Percentiles rank a stretch among this genome's conserved stretches.
These are phyloP conservation scores for Polypedilum pembai DNA, from an alignment of 1,140 invertebrate species.

Conservation along the genomic window DNA sequence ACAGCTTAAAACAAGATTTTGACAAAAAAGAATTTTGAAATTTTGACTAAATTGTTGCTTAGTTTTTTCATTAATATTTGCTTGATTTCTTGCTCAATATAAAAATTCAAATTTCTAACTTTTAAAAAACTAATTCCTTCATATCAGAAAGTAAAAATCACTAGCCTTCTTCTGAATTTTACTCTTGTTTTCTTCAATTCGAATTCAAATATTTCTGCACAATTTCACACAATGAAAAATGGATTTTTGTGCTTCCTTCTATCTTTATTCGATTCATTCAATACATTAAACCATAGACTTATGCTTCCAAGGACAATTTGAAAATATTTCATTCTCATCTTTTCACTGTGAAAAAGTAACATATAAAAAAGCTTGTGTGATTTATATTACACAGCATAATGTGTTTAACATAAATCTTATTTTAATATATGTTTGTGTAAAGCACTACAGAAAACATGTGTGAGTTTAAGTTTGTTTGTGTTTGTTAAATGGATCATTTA, in stretches of 20 bases:
- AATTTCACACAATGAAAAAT: conserved; percentile 19
- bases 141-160: no score
- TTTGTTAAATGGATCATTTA: neutral
- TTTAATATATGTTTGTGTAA: conserved; percentile 19
- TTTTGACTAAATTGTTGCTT: no score
- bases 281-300: neutral
- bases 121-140: no score
- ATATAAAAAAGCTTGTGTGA: neutral
- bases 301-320: neutral
- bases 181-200: neutral
- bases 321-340: neutral
- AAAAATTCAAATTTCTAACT: no score
- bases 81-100: no score
- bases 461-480: neutral
- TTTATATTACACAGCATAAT: conserved; percentile 7
- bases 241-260: neutral
- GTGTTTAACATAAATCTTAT: conserved; percentile 19
- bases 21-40: no score
- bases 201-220: neutral
- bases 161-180: no score
- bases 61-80: no score
- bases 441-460: neutral
- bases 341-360: no score
- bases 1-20: no score
- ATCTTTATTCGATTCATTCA: neutral